Conservation (phyloP, 1,140 invertebrate species). For the Augochlora pura region DNA sequence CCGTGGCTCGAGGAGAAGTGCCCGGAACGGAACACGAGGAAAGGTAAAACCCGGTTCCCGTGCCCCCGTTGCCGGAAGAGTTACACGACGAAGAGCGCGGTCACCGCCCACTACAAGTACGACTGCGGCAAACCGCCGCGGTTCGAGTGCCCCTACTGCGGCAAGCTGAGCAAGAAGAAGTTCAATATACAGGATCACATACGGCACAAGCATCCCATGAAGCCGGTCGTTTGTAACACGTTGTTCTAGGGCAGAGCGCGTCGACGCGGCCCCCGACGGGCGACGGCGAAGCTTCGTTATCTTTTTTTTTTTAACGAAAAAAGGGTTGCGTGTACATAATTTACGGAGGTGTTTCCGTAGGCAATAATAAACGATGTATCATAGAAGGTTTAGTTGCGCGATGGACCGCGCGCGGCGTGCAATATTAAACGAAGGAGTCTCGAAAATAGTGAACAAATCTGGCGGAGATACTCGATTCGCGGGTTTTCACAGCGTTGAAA, state of each 20-base stretch:
- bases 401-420: not conserved
- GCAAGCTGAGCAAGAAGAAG: conserved; percentile 79
- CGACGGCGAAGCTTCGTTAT: not conserved
- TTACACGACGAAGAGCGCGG: conserved; percentile 82
- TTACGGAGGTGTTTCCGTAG: not conserved
- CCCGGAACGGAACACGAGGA: conserved; percentile 55
- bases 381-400: not conserved
- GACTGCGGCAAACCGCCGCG: conserved; percentile 77
- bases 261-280: too few relatives aligned
- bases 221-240: conserved; percentile 66
- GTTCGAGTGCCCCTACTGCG: conserved; percentile 78
- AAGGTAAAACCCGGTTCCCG: conserved; percentile 69
- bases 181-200: conserved; percentile 79
- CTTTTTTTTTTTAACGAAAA: too few relatives aligned
- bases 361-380: not conserved
- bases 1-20: conserved; percentile 66
- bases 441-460: too few relatives aligned
- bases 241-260: conserved; percentile 67
- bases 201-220: conserved; percentile 65
- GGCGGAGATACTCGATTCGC: too few relatives aligned
- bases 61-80: conserved; percentile 82
- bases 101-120: conserved; percentile 83
- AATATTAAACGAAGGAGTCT: too few relatives aligned
- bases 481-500: too few relatives aligned
- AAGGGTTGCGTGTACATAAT: conserved; percentile 7